Base-by-base conservation (phyloP, 2,888 invertebrate species). In the Eupeodes luniger region DNA sequence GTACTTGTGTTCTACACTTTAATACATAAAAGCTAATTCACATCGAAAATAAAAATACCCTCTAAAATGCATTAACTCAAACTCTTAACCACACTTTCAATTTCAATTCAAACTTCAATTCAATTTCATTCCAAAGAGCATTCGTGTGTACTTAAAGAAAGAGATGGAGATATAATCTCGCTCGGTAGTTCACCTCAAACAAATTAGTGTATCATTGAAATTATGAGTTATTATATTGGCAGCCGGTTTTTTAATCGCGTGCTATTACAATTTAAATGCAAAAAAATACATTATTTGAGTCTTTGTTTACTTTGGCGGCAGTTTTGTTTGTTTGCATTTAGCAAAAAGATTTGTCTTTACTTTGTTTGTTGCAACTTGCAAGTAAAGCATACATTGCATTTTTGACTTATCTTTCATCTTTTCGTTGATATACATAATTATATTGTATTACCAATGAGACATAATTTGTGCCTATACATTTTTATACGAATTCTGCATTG, bases 221-320 rank as follows among this genome's bases (percentile, higher is more conserved):
- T 76, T 87, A 83, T 87, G 83, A 87, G 66, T 86, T 86, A 82
- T 87, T 79, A 74, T 79, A 76, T 70, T 80, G 40, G 14, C 62
- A 76, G 59, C 57, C 76, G 80, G 55, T 57, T 70, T 75, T 27
- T 11, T 40, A 82, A 83, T 87, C 87, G 87, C 83, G 87, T 80
- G 83, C 80, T 76, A 49, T 27, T 27, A 53, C 82, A 75, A 75
- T 75, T 80, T 36, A 82, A 57, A 66, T 70, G 27, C 47, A 34
- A 27, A 27, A 27, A 27, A 0, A 40, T 40, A 40, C 40, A 40
- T 40, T 7, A 69, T 16, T 27, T 55, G 40, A 44, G 40, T 79
- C 83, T 80, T 81, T 76, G 70, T 79, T 70, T 72, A 34, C 47
- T 72, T 85, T 61, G 57, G 16, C 36, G 64, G 44, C n/a, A 69